These are phyloP conservation scores for Ostrea denselamellosa DNA, from an alignment of 1,140 invertebrate species.

Conservation along the genomic window DNA sequence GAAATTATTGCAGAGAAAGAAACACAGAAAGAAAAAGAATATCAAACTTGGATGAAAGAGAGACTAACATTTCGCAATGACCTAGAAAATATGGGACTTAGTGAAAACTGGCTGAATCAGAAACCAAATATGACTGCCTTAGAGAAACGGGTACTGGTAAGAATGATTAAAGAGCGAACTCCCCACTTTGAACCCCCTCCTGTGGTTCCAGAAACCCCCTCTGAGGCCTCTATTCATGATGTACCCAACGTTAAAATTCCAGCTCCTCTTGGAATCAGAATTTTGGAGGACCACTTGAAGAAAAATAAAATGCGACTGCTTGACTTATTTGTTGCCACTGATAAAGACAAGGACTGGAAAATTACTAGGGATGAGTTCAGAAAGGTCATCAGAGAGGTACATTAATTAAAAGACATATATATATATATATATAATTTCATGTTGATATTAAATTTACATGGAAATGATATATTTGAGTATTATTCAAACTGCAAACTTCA, in stretches of 20 bases:
- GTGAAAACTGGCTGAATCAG: constrained; percentile 68
- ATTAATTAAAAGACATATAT: not conserved
- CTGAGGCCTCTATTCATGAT: constrained; percentile 49
- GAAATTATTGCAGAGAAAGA: constrained; percentile 61
- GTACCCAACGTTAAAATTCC: constrained; percentile 67
- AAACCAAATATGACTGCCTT: constrained; percentile 73
- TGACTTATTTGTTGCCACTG: constrained; percentile 72
- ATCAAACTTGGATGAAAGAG: constrained; percentile 72
- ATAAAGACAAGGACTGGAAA: constrained; percentile 76
- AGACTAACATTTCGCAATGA: constrained; percentile 71
- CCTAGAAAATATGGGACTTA: constrained; percentile 73
- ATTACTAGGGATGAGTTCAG: constrained; percentile 72
- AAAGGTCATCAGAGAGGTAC: constrained; percentile 69
- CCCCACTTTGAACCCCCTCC: constrained; percentile 45
- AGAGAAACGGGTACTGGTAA: constrained; percentile 67
- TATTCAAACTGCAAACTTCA: not conserved
- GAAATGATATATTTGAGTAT: not conserved
- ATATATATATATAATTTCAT: not conserved
- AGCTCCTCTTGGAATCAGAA: constrained; percentile 69
- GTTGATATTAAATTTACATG: not conserved
- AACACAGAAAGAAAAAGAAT: constrained; percentile 63
- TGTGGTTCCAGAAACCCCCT: constrained; percentile 51
- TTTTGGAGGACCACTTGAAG: constrained; percentile 70
- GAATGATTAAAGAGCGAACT: constrained; percentile 46
- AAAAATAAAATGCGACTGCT: constrained; percentile 73